Percentiles rank a stretch among this genome's conserved stretches.
Conservation (phyloP, 2,888 invertebrate species). For the Drosophila anceps region DNA sequence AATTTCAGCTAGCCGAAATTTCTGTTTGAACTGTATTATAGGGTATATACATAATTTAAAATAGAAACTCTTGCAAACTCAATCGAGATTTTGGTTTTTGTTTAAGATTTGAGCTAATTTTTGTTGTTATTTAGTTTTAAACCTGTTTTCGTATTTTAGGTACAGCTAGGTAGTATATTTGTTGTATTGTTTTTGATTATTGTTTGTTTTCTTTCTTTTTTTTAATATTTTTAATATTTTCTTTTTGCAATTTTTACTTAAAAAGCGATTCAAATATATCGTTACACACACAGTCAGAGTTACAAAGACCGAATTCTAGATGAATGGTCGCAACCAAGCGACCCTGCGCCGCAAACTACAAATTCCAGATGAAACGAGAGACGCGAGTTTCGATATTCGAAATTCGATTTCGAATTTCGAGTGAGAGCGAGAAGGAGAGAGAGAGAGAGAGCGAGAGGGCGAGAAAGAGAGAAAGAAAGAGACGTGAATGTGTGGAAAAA, state of each 20-base stretch:
- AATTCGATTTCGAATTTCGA: conserved; percentile 19
- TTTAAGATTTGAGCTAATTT: conserved; percentile 32
- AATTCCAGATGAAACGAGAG: conserved; percentile 58
- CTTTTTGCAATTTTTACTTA: conserved; percentile 60
- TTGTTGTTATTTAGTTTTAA: conserved; percentile 34
- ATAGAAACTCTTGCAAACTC: conserved; percentile 81
- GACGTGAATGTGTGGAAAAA: conserved; percentile 66
- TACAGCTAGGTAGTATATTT: conserved; percentile 64
- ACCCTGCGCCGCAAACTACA: conserved; percentile 83
- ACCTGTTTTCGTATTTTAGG: conserved; percentile 61
- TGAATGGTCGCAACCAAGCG: conserved; percentile 84
- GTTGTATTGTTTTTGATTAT: conserved; percentile 18
- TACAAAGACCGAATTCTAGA: conserved; percentile 85
- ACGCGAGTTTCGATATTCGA: conserved; percentile 18
- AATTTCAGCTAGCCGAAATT: conserved; percentile 61
- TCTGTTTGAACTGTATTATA: conserved; percentile 8
- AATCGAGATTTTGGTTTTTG: conserved; percentile 54
- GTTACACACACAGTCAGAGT: conserved; percentile 84
- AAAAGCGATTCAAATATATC: conserved; percentile 84
- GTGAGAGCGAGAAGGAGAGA: conserved; percentile 20
- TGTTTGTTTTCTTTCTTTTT: conserved; percentile 38
- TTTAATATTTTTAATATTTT: conserved; percentile 9
- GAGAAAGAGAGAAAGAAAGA: conserved; percentile 65
- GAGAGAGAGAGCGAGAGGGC: conserved; percentile 42
- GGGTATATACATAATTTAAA: conserved; percentile 67